Base-by-base conservation (phyloP, 1,140 invertebrate genomes). In the Colletes latitarsis region DNA sequence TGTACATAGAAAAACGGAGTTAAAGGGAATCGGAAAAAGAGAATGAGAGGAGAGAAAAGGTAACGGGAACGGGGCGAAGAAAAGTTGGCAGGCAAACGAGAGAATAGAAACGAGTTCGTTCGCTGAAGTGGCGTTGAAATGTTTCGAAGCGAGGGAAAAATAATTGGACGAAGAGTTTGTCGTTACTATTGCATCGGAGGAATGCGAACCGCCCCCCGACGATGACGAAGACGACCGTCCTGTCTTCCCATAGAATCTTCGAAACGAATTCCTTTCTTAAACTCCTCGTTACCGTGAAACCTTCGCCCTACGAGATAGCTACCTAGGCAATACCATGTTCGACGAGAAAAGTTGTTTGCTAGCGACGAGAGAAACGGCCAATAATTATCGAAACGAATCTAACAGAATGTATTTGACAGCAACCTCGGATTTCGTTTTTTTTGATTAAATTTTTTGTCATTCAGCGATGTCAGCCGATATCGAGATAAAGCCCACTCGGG, bases 111-210 rank as follows among this genome's bases (percentile, higher is more conserved):
- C 84, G 88, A 89, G 87, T 88, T 87, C 81, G 83, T 81, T 87
- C 83, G 85, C 81, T 91, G 82, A 91, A 91, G 89, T 90, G 88
- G 85, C 88, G 90, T 89, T 88, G 88, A 91, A 91, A 90, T 91
- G 90, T 91, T 91, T 91, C 89, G 88, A 87, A 89, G 85, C 89
- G 87, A 90, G 90, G 83, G 87, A 89, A 92, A 92, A 92, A 92
- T 92, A 92, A 92, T 92, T 92, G 91, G 91, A 91, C 86, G 86
- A 90, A 90, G 87, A 87, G 88, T 90, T 90, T 91, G 88, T 91
- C 91, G 90, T 91, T 91, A 89, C 88, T 86, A 77, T 71, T 60
- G 77, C 81, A 68, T 76, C 39, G 79, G 84, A 81, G 87, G 85
- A 85, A 88, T 85, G 81, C 78, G 77, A 82, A 74, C 73, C 82